Conservation (phyloP, 2,888 invertebrate genomes). For the Xiphydria camelus region DNA sequence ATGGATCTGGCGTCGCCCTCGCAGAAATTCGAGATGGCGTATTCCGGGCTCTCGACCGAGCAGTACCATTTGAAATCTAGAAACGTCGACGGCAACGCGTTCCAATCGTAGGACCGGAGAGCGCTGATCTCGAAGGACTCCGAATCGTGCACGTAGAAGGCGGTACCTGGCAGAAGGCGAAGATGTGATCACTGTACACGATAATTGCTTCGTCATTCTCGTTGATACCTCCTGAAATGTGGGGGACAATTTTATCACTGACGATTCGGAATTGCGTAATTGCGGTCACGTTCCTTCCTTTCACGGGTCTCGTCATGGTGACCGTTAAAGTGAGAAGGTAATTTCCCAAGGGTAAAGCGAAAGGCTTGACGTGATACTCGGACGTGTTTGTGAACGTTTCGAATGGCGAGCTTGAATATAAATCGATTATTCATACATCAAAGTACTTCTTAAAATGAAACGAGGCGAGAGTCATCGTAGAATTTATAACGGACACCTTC, state of each 20-base stretch:
- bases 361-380: constrained; percentile 9
- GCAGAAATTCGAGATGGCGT: constrained; percentile 7
- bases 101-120: constrained; percentile 8
- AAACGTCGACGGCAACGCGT: neutral
- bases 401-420: no score
- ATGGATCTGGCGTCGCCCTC: neutral
- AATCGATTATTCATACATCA: no score
- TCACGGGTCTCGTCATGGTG: constrained; percentile 6
- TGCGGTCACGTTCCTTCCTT: constrained; percentile 1
- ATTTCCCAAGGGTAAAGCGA: constrained; percentile 2
- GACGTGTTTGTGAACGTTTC: no score
- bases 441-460: no score
- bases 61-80: constrained; percentile 9
- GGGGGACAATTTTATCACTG: constrained; percentile 7
- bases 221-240: constrained; percentile 12
- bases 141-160: neutral
- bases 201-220: neutral
- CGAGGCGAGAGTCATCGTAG: no score
- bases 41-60: neutral
- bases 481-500: constrained; percentile 3
- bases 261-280: constrained; percentile 10
- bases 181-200: no score
- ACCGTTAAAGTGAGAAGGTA: constrained; percentile 6
- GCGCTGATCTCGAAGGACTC: constrained; percentile 7
- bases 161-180: constrained; percentile 2